Evolutionary conservation across 2,797 vertebrate species (phyloP).

Genomic region (Sphenopsis melanotis): DNA sequence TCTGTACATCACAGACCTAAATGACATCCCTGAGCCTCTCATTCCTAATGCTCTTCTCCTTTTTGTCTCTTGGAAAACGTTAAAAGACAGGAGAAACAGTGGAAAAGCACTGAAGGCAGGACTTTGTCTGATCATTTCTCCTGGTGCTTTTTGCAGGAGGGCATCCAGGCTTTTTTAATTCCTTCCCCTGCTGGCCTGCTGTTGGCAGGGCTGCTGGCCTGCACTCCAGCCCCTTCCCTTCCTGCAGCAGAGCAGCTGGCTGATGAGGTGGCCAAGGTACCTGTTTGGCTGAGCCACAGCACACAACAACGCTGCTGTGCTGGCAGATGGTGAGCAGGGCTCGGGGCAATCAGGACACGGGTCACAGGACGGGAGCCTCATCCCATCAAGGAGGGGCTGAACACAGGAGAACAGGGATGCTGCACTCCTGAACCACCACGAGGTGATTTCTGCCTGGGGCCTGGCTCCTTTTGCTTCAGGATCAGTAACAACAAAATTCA

Average conservation of each 20-base stretch:
- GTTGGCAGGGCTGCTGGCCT: not conserved
- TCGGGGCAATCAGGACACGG: not conserved
- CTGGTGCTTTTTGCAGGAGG: not conserved
- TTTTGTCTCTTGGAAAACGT: not conserved
- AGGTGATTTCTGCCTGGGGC: not conserved
- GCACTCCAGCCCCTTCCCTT: not conserved
- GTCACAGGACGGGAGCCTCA: not conserved
- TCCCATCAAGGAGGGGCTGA: not conserved
- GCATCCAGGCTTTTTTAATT: not conserved
- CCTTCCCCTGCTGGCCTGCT: constrained; percentile 9
- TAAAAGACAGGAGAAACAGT: not conserved
- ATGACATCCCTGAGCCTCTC: not conserved
- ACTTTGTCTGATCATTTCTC: not conserved
- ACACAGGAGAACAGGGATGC: not conserved
- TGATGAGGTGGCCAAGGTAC: not conserved
- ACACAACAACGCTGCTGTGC: not conserved
- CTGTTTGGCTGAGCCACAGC: not conserved
- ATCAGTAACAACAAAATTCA: not conserved
- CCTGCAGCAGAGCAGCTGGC: constrained; percentile 46
- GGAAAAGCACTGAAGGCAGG: not conserved
- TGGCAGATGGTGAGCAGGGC: constrained; percentile 11
- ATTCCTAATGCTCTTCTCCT: not conserved
- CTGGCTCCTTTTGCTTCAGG: not conserved
- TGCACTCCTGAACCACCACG: rapidly evolving
- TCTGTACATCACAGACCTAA: not conserved